A percentile compares a stretch with the other conserved stretches of the same genome.
phyloP scores from a whole-genome alignment of 2,797 vertebrate species.

The Rhincodon typus region DNA sequence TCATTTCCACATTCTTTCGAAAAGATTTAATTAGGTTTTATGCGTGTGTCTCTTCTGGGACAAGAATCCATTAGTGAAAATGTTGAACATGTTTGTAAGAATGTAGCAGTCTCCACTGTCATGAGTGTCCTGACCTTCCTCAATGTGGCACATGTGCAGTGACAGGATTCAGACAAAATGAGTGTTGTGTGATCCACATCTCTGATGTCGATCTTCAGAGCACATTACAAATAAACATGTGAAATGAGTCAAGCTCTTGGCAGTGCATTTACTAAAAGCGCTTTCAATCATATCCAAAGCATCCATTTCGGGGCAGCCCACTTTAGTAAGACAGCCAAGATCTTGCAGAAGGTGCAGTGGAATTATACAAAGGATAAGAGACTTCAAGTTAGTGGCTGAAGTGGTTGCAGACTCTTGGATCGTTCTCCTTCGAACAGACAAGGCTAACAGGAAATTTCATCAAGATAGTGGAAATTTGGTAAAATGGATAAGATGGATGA shows the following conservation, averaged over 20 bases:
- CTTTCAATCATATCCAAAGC: neutral
- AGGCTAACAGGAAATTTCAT: neutral
- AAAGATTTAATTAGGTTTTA: neutral
- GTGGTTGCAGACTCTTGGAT: neutral
- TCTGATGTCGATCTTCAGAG: neutral
- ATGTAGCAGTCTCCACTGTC: neutral
- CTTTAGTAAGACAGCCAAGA: neutral
- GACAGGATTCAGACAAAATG: neutral
- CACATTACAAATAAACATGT: neutral
- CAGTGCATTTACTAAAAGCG: neutral
- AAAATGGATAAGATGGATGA: neutral
- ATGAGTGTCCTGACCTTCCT: neutral
- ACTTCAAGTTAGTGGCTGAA: neutral
- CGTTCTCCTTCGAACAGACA: neutral
- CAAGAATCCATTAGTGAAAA: neutral
- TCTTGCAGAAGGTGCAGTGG: neutral
- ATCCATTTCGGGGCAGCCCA: neutral
- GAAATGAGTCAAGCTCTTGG: neutral
- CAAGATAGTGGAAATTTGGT: neutral
- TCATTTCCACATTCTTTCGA: neutral
- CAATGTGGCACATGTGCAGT: neutral
- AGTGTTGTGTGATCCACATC: neutral
- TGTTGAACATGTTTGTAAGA: neutral
- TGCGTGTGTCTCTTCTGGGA: neutral
- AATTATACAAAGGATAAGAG: neutral